Evolutionary conservation across 2,888 invertebrate genomes (phyloP).

Genomic region (Hypena proboscidalis): DNA sequence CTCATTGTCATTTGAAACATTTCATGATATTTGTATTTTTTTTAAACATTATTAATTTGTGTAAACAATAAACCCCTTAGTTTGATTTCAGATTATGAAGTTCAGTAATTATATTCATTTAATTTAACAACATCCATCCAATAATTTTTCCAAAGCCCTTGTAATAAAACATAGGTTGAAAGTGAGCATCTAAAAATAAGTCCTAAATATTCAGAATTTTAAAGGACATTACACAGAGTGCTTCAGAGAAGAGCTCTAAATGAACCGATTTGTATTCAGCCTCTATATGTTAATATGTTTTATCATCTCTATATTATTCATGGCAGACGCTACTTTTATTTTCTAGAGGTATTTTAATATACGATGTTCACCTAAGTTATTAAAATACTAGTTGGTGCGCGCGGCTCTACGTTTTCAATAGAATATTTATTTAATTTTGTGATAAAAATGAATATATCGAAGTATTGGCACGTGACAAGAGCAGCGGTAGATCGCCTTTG

Average conservation of each 20-base stretch:
- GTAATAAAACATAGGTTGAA: conserved; percentile 41
- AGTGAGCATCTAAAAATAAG: conserved; percentile 27
- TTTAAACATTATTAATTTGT: no score
- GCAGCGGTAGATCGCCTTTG: no score
- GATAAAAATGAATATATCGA: no score
- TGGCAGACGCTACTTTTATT: conserved; percentile 51
- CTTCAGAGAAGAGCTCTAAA: conserved; percentile 41
- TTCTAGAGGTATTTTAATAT: conserved; percentile 48
- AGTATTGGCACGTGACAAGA: no score
- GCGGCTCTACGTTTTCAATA: conserved; percentile 6
- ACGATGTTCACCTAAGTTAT: conserved; percentile 39
- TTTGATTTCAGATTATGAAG: no score
- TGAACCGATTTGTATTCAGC: conserved; percentile 66
- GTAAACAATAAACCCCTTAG: no score
- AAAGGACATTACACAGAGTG: conserved; percentile 41
- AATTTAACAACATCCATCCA: conserved; percentile 1
- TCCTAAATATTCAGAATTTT: conserved; percentile 39
- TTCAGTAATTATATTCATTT: no score
- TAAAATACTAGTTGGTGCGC: conserved; percentile 25
- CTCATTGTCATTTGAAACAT: no score
- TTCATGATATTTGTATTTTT: no score
- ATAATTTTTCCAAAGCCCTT: conserved; percentile 5
- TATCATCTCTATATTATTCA: conserved; percentile 56
- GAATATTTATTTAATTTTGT: no score
- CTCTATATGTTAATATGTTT: conserved; percentile 55